phyloP scores from a whole-genome alignment of 2,797 vertebrate genomes.

The Helarctos malayanus region DNA sequence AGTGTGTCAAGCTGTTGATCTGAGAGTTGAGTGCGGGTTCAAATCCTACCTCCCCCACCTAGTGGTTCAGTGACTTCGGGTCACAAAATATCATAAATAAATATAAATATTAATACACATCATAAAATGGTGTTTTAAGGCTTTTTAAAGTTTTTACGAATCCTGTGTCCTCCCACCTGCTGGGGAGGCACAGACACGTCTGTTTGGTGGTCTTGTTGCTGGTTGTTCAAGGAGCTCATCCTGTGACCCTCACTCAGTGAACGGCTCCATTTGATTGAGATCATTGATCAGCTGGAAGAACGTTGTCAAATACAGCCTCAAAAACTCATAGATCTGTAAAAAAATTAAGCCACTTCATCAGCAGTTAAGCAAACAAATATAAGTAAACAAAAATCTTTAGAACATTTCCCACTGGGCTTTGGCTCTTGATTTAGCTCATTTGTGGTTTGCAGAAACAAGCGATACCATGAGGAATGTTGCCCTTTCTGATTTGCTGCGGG shows the following conservation, averaged over 20 bases:
- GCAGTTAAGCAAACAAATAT: background rate
- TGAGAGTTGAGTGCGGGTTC: background rate
- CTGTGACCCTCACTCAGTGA: background rate
- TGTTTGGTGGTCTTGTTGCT: background rate
- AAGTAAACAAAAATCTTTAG: background rate
- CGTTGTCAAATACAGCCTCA: background rate
- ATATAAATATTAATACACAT: background rate
- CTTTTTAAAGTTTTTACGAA: background rate
- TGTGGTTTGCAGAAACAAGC: background rate
- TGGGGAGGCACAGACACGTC: background rate
- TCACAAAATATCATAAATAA: background rate
- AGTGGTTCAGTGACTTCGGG: background rate
- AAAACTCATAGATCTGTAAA: background rate
- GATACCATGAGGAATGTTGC: background rate
- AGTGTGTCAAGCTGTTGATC: background rate
- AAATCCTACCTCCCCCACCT: background rate
- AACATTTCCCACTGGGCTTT: background rate
- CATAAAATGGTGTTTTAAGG: background rate
- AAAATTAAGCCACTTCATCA: background rate
- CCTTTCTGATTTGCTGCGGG: background rate
- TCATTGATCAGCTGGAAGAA: background rate
- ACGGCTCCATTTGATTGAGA: background rate
- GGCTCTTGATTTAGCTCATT: background rate
- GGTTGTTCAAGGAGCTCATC: background rate
- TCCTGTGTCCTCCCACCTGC: background rate